A percentile compares a stretch with the other conserved stretches of the same genome.
phyloP scores from a whole-genome alignment of 1,140 invertebrate species.

The Rhagoletis zephyria region DNA sequence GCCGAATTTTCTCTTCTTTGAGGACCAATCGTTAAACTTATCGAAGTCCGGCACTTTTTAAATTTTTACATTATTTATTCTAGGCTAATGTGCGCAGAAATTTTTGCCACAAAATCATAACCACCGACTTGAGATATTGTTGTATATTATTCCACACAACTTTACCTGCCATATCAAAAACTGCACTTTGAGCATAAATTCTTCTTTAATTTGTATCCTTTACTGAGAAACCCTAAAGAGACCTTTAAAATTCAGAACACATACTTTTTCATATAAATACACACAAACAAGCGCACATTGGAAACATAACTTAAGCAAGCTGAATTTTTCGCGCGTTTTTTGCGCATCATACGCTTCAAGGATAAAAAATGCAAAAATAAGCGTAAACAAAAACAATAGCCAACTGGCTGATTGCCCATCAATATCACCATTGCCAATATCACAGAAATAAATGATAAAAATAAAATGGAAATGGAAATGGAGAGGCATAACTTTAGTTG shows the following conservation, averaged over 20 bases:
- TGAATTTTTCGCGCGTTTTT: conserved; percentile 35
- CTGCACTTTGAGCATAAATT: too few species aligned
- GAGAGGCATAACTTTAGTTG: conserved; percentile 21
- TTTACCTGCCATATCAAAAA: too few species aligned
- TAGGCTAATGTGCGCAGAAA: too few species aligned
- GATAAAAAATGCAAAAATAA: not conserved
- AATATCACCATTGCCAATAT: not conserved
- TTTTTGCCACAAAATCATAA: too few species aligned
- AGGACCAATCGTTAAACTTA: too few species aligned
- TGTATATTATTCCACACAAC: too few species aligned
- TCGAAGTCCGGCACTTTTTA: too few species aligned
- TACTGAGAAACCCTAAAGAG: too few species aligned
- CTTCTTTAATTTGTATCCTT: too few species aligned
- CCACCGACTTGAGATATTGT: too few species aligned
- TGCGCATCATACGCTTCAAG: not conserved
- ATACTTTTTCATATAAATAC: not conserved
- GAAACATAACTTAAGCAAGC: not conserved
- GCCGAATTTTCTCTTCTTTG: too few species aligned
- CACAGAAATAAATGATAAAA: not conserved
- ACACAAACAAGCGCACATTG: not conserved
- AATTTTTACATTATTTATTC: too few species aligned
- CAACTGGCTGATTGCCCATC: not conserved
- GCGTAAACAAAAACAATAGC: not conserved
- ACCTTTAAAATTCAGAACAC: conserved; percentile 1
- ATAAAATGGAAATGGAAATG: not conserved